Base-by-base conservation (phyloP, 2,113 vertebrate species). In the Dolichallabes microphthalmus region DNA sequence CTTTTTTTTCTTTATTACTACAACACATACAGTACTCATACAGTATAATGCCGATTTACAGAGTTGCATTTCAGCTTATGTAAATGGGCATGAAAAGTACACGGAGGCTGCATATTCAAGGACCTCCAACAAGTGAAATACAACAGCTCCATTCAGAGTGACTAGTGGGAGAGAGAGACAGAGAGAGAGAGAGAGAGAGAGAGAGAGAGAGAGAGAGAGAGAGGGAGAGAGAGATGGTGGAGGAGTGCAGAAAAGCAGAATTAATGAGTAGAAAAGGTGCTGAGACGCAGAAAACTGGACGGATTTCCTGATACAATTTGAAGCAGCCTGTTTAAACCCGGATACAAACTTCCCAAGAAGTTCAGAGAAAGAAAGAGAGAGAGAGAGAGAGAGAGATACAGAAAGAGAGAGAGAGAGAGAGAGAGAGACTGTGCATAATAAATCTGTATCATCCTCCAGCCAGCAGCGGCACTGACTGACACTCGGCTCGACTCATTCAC, bases 221-320 rank as follows among this genome's bases (percentile, higher is more conserved):
- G 61, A 90, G 82, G 81, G 84, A 74, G 86, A 84, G 69, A 83
- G 86, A 82, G 68, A 82, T 77, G 63, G 83, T 25, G 68, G 68
- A 90, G 89, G 92, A 91, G 91, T 87, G 89, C 89, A 91, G 93
- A 90, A 92, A 91, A 89, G 90, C 86, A 88, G 94, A 93, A 93
- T 94, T 93, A 93, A 94, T 94, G 91, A 94, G 94, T 94, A 82
- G 92, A 94, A 93, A 93, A 91, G 92, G 91, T 93, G 58, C 86
- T 83, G 85, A 91, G 91, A 90, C 87, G 90, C 77, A 90, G 89
- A 90, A 90, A 92, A 74, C 57, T 75, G 85, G 88, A 85, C 86
- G 82, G 73, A 82, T 90, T 91, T 87, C 86, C 88, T 87, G 90
- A 91, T 73, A 58, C 8, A 84, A 81, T 83, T 75, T 19, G 39